Evolutionary conservation across 2,888 invertebrate species (phyloP), one percentile per base, ranked within the genome.

Genomic region (Atrina japonica): DNA sequence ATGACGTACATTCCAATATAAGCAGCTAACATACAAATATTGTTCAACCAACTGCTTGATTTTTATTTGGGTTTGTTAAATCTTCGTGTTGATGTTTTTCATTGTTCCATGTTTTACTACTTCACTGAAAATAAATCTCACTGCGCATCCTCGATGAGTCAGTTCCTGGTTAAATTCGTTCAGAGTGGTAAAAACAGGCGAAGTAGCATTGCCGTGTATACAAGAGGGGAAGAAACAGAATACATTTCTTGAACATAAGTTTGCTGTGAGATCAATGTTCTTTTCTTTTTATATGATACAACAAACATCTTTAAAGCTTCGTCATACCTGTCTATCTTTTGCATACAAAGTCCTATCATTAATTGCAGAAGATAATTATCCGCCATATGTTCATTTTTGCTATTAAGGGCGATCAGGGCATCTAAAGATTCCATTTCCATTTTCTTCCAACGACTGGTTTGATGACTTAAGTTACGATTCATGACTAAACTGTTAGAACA

Each of bases 171-270:
- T n/a, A n/a, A n/a, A n/a, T n/a, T n/a, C n/a, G n/a, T n/a, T n/a
- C n/a, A n/a, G n/a, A 35, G 5, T 35, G 6, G 11, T 35, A 35
- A 35, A 35, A 35, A 35, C 35, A 56, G 40, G 23, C 56, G 35
- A n/a, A 56, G 21, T 18, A 40, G 25, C 29, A 56, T 9, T 11
- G 56, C 56, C n/a, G 40, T 25, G 41, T 40, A 21, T 21, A 56
- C 30, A 35, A 56, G 21, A 3, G 40, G 40, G 11, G 56, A 35
- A n/a, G 30, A 3, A 14, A 56, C n/a, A 14, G 56, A 56, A 6
- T 56, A 18, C 30, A 23, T 23, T 23, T 56, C 56, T 16, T 2
- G 0, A 18, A 23, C 35, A 14, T 40, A 23, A 27, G 11, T 18
- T 18, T 35, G 9, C n/a, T 23, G 16, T 35, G 16, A 56, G 3